Conservation (phyloP, 1,140 invertebrate genomes). For the Hyles vespertilio region DNA sequence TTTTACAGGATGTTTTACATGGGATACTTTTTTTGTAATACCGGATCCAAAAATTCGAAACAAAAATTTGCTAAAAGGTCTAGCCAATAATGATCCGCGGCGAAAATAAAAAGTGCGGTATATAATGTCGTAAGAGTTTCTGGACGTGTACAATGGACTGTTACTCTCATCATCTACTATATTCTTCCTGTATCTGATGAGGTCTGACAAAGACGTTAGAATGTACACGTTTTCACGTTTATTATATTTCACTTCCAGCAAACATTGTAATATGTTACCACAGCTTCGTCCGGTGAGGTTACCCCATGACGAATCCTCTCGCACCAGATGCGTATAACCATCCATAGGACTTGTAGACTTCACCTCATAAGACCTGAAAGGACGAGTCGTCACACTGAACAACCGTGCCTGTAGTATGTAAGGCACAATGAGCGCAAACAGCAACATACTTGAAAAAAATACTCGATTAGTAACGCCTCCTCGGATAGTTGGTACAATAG, state of each 20-base stretch:
- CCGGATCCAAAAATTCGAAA: neutral
- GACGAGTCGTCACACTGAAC: slow-evolving; percentile 17
- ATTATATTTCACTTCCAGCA: slow-evolving; percentile 9
- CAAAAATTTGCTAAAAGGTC: slow-evolving; percentile 5
- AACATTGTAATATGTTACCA: slow-evolving; percentile 6
- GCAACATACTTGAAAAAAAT: slow-evolving; percentile 14
- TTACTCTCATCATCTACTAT: slow-evolving; percentile 13
- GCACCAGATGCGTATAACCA: neutral
- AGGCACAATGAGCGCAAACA: slow-evolving; percentile 21
- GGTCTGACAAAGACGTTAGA: neutral
- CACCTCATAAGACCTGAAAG: slow-evolving; percentile 12
- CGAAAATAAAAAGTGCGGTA: slow-evolving; percentile 21
- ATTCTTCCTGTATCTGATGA: slow-evolving; percentile 1
- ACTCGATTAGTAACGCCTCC: slow-evolving; percentile 9
- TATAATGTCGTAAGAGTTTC: slow-evolving; percentile 4
- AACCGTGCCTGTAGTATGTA: slow-evolving; percentile 20
- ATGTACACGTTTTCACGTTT: slow-evolving; percentile 6
- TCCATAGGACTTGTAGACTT: slow-evolving; percentile 4
- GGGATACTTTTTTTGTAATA: neutral
- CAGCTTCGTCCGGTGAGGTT: neutral
- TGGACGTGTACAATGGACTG: slow-evolving; percentile 3
- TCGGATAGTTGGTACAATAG: slow-evolving; percentile 4
- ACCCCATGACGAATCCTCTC: neutral
- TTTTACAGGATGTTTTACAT: too few species aligned
- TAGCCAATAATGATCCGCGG: slow-evolving; percentile 15